Evolutionary conservation across 2,797 vertebrate species (phyloP).

Genomic region (Morelia viridis): DNA sequence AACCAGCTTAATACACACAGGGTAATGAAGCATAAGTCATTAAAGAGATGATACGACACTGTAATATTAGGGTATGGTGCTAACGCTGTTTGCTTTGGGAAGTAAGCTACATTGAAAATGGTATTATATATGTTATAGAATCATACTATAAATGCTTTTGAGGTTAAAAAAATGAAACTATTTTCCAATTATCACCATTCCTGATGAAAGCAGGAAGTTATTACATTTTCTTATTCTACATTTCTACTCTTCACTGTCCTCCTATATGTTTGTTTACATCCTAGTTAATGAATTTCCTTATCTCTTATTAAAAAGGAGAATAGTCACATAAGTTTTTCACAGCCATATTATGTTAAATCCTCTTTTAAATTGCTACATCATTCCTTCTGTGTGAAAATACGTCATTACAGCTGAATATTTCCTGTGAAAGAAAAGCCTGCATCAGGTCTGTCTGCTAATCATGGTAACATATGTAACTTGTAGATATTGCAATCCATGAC

Average conservation of each 20-base stretch:
- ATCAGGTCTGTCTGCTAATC: background rate
- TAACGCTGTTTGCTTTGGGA: conserved; percentile 32
- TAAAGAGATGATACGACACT: conserved; percentile 42
- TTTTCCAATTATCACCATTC: conserved; percentile 47
- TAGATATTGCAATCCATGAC: background rate
- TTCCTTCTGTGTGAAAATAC: accelerated
- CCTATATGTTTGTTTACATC: conserved; percentile 23
- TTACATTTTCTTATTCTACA: conserved; percentile 14
- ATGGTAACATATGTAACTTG: background rate
- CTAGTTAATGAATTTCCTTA: conserved; percentile 43
- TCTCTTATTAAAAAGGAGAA: conserved; percentile 27
- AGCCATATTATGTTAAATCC: conserved; percentile 21
- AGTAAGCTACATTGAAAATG: background rate
- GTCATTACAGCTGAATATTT: background rate
- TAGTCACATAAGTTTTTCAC: conserved; percentile 37
- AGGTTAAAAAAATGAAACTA: conserved; percentile 54
- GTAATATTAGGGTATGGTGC: conserved; percentile 57
- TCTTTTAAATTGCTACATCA: conserved; percentile 37
- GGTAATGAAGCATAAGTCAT: conserved; percentile 6
- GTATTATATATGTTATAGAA: background rate
- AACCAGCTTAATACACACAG: conserved; percentile 61
- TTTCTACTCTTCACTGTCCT: conserved; percentile 42
- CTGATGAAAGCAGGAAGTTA: conserved; percentile 46
- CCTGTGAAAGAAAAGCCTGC: background rate
- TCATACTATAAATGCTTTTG: conserved; percentile 46